Conservation (phyloP, 1,140 invertebrate genomes). For the Pogonognathellus flavescens region DNA sequence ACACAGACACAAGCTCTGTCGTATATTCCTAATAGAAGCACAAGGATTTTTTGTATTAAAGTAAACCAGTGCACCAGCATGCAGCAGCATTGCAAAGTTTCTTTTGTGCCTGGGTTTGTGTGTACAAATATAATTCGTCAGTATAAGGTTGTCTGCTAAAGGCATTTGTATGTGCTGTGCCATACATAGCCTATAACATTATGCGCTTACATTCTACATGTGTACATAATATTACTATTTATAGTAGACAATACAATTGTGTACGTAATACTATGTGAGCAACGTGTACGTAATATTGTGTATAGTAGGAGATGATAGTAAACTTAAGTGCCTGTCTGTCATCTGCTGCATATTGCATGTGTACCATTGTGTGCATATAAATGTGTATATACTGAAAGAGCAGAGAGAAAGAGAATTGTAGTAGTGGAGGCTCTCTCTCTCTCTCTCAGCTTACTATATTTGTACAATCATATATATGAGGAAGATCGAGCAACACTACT, state of each 20-base stretch:
- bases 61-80: too few species aligned
- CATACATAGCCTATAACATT: too few species aligned
- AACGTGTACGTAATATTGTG: constrained; percentile 42
- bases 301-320: constrained; percentile 42
- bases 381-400: not conserved
- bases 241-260: not conserved
- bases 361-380: not conserved
- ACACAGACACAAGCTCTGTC: too few species aligned
- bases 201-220: not conserved
- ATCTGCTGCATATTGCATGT: constrained; percentile 47
- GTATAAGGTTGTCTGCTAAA: too few species aligned
- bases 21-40: too few species aligned
- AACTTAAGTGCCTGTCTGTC: constrained; percentile 48
- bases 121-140: too few species aligned
- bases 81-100: too few species aligned
- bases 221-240: not conserved
- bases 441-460: not conserved
- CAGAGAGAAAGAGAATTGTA: not conserved
- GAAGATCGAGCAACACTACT: not conserved
- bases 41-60: too few species aligned
- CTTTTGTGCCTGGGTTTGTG: too few species aligned
- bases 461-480: not conserved
- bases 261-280: constrained; percentile 17
- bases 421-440: not conserved
- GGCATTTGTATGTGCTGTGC: too few species aligned